phyloP scores from a whole-genome alignment of 2,888 invertebrate genomes.

The Flexamia atlantica region DNA sequence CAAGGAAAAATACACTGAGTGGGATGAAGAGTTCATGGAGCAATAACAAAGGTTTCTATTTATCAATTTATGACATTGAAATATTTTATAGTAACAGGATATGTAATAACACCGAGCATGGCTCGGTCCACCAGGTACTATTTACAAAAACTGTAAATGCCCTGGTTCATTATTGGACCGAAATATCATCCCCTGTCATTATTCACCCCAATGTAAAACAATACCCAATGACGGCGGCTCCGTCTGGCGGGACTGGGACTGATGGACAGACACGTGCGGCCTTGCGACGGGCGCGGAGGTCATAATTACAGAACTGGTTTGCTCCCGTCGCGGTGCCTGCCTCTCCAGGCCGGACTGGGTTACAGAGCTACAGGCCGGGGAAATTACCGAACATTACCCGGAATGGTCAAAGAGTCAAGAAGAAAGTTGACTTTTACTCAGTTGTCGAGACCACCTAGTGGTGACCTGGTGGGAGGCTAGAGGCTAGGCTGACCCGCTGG shows the following conservation, averaged over 20 bases:
- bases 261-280: background rate
- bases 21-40: no score
- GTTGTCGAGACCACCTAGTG: background rate
- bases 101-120: no score
- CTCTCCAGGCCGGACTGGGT: background rate
- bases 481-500: no score
- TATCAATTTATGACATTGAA: no score
- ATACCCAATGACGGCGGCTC: background rate
- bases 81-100: no score
- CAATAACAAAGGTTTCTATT: no score
- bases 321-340: background rate
- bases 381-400: background rate
- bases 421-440: constrained; percentile 32
- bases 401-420: background rate
- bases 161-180: no score
- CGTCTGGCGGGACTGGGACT: background rate
- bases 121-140: no score
- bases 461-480: background rate
- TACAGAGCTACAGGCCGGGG: background rate
- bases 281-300: constrained; percentile 14
- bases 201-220: background rate
- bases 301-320: constrained; percentile 38
- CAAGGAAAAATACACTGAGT: no score
- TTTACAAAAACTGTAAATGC: no score
- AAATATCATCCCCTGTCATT: no score